A percentile compares a stretch with the other conserved stretches of the same genome.
Evolutionary conservation across 2,797 vertebrate genomes (phyloP).

Genomic region (Schizothorax lantsangensis): DNA sequence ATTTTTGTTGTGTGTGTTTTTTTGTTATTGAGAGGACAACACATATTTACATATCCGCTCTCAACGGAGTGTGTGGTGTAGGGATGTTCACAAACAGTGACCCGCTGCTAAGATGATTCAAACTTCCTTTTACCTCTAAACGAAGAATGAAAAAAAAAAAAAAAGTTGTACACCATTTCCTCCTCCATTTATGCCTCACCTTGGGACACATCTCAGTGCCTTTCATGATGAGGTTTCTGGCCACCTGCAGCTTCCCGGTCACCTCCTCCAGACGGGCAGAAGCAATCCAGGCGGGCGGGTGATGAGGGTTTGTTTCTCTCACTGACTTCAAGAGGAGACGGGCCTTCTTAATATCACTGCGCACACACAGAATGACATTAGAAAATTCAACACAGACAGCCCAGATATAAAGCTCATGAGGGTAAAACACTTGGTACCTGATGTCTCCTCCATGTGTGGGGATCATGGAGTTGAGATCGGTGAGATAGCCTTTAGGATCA

Average conservation of each 20-base stretch:
- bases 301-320: conserved; percentile 96
- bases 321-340: conserved; percentile 96
- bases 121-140: not conserved
- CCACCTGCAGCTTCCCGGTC: conserved; percentile 96
- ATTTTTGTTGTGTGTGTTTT: too few species aligned
- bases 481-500: conserved; percentile 97
- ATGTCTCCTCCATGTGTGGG: conserved; percentile 98
- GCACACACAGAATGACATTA: conserved; percentile 8
- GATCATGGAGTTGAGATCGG: conserved; percentile 99
- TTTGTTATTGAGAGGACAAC: not conserved
- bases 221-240: conserved; percentile 98
- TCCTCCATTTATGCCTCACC: conserved; percentile 75
- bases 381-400: not conserved
- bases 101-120: not conserved
- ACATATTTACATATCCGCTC: not conserved
- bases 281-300: conserved; percentile 97
- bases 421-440: conserved; percentile 80
- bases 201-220: conserved; percentile 99
- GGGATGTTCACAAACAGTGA: not conserved
- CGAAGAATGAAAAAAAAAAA: not conserved
- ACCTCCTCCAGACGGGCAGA: conserved; percentile 97
- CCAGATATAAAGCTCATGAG: not conserved
- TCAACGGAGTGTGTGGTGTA: not conserved
- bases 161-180: not conserved
- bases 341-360: conserved; percentile 97